Evolutionary conservation across 2,888 invertebrate genomes (phyloP).

Genomic region (Hirtodrosophila histrioides): DNA sequence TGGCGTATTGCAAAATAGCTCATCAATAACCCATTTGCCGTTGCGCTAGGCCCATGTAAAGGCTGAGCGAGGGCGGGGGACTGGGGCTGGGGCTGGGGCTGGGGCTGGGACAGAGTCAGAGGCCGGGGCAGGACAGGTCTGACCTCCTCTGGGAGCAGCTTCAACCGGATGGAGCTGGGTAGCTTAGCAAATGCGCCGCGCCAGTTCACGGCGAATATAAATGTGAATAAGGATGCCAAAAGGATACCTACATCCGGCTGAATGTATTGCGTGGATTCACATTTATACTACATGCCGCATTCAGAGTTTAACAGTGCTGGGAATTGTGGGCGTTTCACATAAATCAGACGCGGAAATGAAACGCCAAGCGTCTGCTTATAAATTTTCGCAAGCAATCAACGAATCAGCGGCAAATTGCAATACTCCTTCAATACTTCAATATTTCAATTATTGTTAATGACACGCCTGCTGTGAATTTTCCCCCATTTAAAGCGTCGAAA

Average conservation of each 20-base stretch:
- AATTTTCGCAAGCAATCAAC: conserved; percentile 49
- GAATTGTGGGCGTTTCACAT: conserved; percentile 45
- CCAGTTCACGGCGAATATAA: conserved; percentile 5
- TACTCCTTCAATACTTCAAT: conserved; percentile 22
- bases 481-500: conserved; percentile 29
- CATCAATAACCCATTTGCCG: conserved; percentile 76
- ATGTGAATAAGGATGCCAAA: conserved; percentile 25
- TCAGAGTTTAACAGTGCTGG: conserved; percentile 61
- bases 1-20: conserved; percentile 70
- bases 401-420: conserved; percentile 34
- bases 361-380: conserved; percentile 39
- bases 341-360: conserved; percentile 59
- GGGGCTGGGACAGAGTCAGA: too few species aligned
- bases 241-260: conserved; percentile 34
- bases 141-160: conserved; percentile 41
- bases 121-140: conserved; percentile 8
- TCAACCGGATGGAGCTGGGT: conserved; percentile 20
- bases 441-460: conserved; percentile 72
- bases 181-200: conserved; percentile 34
- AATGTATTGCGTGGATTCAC: conserved; percentile 27
- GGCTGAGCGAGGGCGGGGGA: conserved; percentile 1
- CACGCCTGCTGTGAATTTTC: conserved; percentile 21
- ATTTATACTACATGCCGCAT: conserved; percentile 59
- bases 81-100: not conserved
- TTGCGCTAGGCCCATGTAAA: conserved; percentile 58